Base-by-base conservation (phyloP, 2,888 invertebrate genomes). In the Serripes groenlandicus region DNA sequence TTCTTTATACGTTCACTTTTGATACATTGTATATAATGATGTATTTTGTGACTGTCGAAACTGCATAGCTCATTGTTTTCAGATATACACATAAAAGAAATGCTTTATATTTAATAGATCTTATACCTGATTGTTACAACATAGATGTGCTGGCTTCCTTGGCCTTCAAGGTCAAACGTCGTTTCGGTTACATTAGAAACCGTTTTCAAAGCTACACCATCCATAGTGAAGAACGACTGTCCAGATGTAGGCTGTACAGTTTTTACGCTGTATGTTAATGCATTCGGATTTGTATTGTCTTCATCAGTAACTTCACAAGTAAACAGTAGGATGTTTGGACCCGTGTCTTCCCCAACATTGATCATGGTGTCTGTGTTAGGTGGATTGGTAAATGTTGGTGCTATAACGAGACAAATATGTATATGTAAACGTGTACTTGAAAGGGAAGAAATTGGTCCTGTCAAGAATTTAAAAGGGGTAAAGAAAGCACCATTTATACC, bases 191-290 rank as follows among this genome's bases (percentile, higher is more conserved):
- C 42, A 9, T n/a, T n/a, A 5, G 66, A 7, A 23, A 21, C n/a
- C 7, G 66, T 66, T 15, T 66, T 66, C 23, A 66, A 34, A 11
- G 66, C 28, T 3, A 42, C 42, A 15, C 66, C 66, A 42, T 66
- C 66, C 37, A 66, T 66, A 3, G 23, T 42, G 23, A 66, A 66
- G 21, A 30, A 62, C 15, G 62, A 1, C n/a, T 37, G 11, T 28
- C 66, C 66, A 23, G 66, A 42, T 26, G 66, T 28, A 1, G 66
- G 66, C 1, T 66, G 23, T 3, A 66, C 66, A 21, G 15, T 23
- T 1, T 3, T 37, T 0, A 66, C 42, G 2, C 21, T 42, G 26
- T 28, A 23, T 11, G n/a, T n/a, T 42, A 66, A 15, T 7, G 28
- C 7, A 15, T n/a, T 32, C 9, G 35, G 37, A n/a, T 62, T n/a